Percentiles rank a stretch among this genome's conserved stretches.
These are phyloP conservation scores for Micrastur ruficollis DNA, from an alignment of 2,797 vertebrate species.

Conservation along the genomic window DNA sequence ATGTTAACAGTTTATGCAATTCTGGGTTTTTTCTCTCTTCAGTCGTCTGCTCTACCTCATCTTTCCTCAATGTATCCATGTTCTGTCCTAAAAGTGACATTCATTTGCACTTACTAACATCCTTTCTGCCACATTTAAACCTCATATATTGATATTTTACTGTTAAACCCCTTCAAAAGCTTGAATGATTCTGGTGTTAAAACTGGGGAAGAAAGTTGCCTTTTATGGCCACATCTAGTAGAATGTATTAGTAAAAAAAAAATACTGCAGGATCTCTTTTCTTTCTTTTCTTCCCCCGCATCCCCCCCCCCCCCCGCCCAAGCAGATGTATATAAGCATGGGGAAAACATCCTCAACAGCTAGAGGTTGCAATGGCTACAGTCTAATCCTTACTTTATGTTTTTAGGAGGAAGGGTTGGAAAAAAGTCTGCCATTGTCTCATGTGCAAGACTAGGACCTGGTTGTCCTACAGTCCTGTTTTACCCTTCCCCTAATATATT, in stretches of 20 bases:
- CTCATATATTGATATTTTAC: slow-evolving; percentile 2
- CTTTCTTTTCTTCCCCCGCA: not conserved
- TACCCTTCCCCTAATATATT: not conserved
- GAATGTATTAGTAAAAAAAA: not conserved
- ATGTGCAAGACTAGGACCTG: not conserved
- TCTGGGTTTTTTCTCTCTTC: slow-evolving; percentile 3
- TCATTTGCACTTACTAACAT: slow-evolving; percentile 71
- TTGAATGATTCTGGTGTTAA: slow-evolving; percentile 12
- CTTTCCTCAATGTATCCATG: slow-evolving; percentile 64
- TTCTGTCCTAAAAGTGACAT: slow-evolving; percentile 62
- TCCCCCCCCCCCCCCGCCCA: not conserved
- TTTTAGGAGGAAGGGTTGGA: not conserved
- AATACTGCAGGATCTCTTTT: not conserved
- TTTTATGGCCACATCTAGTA: not conserved
- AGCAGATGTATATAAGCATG: not conserved
- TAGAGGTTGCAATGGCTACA: not conserved
- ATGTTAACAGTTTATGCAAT: not conserved
- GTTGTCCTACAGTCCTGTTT: not conserved
- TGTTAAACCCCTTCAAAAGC: not conserved
- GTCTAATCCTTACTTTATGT: not conserved
- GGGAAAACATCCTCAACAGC: not conserved
- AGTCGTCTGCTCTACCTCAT: slow-evolving; percentile 52
- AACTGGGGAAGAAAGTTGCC: not conserved
- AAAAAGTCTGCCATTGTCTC: not conserved
- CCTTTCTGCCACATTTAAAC: slow-evolving; percentile 34